phyloP scores from a whole-genome alignment of 2,888 invertebrate genomes.

The Pristionchus fissidentatus region DNA sequence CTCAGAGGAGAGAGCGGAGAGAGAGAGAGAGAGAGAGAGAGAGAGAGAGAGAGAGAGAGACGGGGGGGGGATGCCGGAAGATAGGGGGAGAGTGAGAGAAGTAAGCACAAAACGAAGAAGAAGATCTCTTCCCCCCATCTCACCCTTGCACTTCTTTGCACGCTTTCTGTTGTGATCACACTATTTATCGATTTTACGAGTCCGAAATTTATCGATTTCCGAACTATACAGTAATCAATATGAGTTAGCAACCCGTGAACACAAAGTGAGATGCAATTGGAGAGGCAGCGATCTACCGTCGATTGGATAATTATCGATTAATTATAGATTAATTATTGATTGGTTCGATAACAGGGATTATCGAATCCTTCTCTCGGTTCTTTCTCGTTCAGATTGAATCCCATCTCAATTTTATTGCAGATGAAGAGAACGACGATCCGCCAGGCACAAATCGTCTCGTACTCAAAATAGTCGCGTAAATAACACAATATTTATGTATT shows the following conservation, averaged over 20 bases:
- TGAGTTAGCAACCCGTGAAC: not conserved
- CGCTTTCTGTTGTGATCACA: not conserved
- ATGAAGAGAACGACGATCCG: slow-evolving; percentile 48
- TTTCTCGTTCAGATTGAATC: slow-evolving; percentile 42
- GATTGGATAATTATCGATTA: not conserved
- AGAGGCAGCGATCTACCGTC: no score
- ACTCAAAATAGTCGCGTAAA: not conserved
- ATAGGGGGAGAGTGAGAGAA: slow-evolving; percentile 44
- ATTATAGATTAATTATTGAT: not conserved
- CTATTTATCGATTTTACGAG: not conserved
- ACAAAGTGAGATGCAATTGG: not conserved
- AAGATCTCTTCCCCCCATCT: not conserved
- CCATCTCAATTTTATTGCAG: slow-evolving; percentile 46
- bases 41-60: not conserved
- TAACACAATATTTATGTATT: not conserved
- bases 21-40: slow-evolving; percentile 27
- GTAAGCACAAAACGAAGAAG: slow-evolving; percentile 5
- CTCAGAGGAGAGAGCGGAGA: slow-evolving; percentile 48
- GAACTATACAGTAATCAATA: not conserved
- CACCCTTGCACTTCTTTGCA: not conserved
- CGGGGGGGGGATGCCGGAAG: slow-evolving; percentile 9
- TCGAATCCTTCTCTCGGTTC: slow-evolving; percentile 26
- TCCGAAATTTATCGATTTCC: not conserved
- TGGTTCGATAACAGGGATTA: slow-evolving; percentile 44
- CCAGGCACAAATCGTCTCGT: slow-evolving; percentile 47